Base-by-base conservation (phyloP, 2,888 invertebrate genomes). In the Hypomecis atomaria region DNA sequence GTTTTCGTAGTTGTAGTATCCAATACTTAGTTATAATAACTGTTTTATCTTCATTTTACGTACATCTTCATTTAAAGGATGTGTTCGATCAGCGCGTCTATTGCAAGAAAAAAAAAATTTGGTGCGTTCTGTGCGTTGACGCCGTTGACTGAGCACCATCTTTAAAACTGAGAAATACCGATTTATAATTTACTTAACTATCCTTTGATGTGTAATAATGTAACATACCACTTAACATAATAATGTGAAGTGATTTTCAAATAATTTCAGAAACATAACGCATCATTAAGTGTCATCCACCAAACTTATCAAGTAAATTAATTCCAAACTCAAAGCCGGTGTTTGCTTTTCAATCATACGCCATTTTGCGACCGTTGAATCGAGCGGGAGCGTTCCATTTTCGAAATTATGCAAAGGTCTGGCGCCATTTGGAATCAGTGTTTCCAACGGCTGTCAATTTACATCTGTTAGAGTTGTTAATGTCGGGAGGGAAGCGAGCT, bases 401-500 rank as follows among this genome's bases (percentile, higher is more conserved):
- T 82, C 75, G 76, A 78, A 87, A 90, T 92, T 90, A 92, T 91
- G 89, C 79, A 86, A 88, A 91, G 88, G 72, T 78, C 83, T 83
- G 86, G 86, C 83, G 89, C 87, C 90, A 88, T 90, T 90, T 89
- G 79, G 84, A 86, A 87, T 86, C 89, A 88, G 81, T 81, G 85
- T 84, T 82, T 85, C 83, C 88, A 89, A 88, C 89, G 85, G 89
- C 79, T 84, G 83, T 74, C 88, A 88, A 91, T 92, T 91, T 91
- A 85, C 91, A 91, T 91, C 88, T 85, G 79, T 89, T 88, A 89
- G 82, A 83, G 79, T 89, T 86, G 88, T 87, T 89, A 88, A 85
- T 84, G 71, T 43, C 71, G 67, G 69, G 64, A 64, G 79, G 74
- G 70, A 72, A 65, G 58, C 63, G 71, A 83, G 83, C 78, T 47